Evolutionary conservation across 2,888 invertebrate species (phyloP).

Genomic region (Lepidonotus clava): DNA sequence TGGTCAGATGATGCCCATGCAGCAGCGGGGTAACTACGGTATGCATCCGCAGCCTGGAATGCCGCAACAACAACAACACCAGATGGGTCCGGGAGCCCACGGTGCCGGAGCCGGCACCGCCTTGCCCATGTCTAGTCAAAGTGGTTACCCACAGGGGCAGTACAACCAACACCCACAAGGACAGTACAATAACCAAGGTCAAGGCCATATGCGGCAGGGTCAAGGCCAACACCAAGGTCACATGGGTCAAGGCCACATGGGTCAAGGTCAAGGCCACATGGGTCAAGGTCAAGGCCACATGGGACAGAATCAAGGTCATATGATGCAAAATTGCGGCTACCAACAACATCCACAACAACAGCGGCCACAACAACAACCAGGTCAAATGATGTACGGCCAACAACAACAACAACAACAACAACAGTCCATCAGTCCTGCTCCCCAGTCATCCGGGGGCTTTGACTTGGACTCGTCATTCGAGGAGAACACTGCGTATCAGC

Average conservation of each 20-base stretch:
- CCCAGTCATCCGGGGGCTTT: not conserved
- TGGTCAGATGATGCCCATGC: not conserved
- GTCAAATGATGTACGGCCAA: not conserved
- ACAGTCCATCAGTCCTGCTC: not conserved
- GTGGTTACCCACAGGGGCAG: not conserved
- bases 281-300: not conserved
- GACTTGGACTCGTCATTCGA: not conserved
- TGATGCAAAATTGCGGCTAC: constrained; percentile 16
- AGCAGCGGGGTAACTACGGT: not conserved
- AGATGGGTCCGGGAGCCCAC: not conserved
- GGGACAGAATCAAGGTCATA: constrained; percentile 2
- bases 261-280: constrained; percentile 13
- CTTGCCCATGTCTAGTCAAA: constrained; percentile 21
- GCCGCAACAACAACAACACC: not conserved
- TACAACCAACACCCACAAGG: not conserved
- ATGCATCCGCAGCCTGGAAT: not conserved
- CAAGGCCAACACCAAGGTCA: constrained; percentile 14
- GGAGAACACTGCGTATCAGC: not conserved
- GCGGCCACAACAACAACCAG: not conserved
- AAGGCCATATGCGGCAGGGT: not conserved
- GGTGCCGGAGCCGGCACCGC: not conserved
- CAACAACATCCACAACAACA: constrained; percentile 13
- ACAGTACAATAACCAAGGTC: constrained; percentile 3
- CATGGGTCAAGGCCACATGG: not conserved
- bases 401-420: not conserved